phyloP scores from a whole-genome alignment of 2,113 vertebrate species.

The Rousettus leschenaultii region DNA sequence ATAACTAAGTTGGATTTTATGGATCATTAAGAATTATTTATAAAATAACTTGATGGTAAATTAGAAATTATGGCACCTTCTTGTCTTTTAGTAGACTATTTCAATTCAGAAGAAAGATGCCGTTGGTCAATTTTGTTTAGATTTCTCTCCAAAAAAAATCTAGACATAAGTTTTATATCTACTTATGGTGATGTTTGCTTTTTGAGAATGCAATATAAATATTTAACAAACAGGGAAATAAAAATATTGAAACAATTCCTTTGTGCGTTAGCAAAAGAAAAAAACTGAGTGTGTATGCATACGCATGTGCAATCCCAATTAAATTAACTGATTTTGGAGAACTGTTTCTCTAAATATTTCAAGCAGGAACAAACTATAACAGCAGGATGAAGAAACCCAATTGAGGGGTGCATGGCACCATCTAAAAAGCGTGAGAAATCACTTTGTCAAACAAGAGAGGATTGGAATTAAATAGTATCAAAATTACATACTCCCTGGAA shows the following conservation, averaged over 20 bases:
- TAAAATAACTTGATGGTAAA: background rate
- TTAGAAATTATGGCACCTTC: background rate
- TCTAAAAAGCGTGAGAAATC: slow-evolving; percentile 72
- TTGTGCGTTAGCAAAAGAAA: slow-evolving; percentile 31
- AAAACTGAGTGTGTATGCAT: background rate
- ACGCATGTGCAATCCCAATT: slow-evolving; percentile 26
- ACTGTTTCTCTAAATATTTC: slow-evolving; percentile 70
- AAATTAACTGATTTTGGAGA: slow-evolving; percentile 68
- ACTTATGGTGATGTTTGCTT: slow-evolving; percentile 46
- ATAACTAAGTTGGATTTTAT: background rate
- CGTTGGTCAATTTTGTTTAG: slow-evolving; percentile 32
- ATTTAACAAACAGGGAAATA: slow-evolving; percentile 71
- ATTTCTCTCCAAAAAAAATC: slow-evolving; percentile 13
- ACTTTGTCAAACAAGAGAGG: slow-evolving; percentile 68
- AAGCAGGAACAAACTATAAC: slow-evolving; percentile 53
- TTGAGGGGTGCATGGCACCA: slow-evolving; percentile 49
- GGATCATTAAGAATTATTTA: background rate
- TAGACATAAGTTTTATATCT: slow-evolving; percentile 9
- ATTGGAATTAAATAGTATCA: slow-evolving; percentile 78
- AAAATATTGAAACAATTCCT: slow-evolving; percentile 72
- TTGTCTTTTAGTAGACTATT: background rate
- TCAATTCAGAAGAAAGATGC: slow-evolving; percentile 42
- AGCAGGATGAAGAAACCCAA: slow-evolving; percentile 66
- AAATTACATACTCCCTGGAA: slow-evolving; percentile 71
- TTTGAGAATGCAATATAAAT: slow-evolving; percentile 68